A percentile compares a stretch with the other conserved stretches of the same genome.
These are phyloP conservation scores for Drosophila ficusphila DNA, from an alignment of 1,140 invertebrate genomes.

Conservation along the genomic window DNA sequence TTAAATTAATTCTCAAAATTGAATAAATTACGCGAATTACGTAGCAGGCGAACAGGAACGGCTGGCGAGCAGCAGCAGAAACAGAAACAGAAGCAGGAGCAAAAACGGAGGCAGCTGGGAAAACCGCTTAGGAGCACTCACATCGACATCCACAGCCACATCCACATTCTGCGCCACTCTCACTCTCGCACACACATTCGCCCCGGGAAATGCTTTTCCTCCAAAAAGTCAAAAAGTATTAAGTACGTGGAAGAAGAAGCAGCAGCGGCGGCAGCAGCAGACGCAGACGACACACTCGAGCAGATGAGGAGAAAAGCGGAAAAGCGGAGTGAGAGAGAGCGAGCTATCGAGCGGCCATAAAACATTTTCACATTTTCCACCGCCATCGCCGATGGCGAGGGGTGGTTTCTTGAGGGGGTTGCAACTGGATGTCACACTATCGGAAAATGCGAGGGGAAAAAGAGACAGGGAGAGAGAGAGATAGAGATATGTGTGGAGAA, in stretches of 20 bases:
- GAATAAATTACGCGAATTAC: slow-evolving; percentile 84
- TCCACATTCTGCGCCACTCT: slow-evolving; percentile 22
- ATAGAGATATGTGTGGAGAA: slow-evolving; percentile 59
- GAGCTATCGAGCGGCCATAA: slow-evolving; percentile 51
- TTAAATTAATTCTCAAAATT: slow-evolving; percentile 82
- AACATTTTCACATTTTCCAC: slow-evolving; percentile 79
- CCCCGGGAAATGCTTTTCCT: slow-evolving; percentile 75
- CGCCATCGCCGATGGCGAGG: slow-evolving; percentile 29
- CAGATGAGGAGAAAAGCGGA: slow-evolving; percentile 1
- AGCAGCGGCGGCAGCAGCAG: slow-evolving; percentile 48
- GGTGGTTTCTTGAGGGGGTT: slow-evolving; percentile 62
- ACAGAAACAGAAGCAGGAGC: slow-evolving; percentile 15
- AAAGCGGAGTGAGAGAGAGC: not conserved
- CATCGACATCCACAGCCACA: slow-evolving; percentile 20
- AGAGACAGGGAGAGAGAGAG: slow-evolving; percentile 14
- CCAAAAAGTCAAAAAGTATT: slow-evolving; percentile 80
- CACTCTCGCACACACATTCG: slow-evolving; percentile 19
- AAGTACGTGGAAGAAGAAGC: slow-evolving; percentile 64
- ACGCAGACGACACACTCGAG: slow-evolving; percentile 24
- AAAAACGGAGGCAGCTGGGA: slow-evolving; percentile 47
- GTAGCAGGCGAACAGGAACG: slow-evolving; percentile 77
- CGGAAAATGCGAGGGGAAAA: slow-evolving; percentile 53
- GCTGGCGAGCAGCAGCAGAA: slow-evolving; percentile 22
- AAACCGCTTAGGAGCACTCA: slow-evolving; percentile 67
- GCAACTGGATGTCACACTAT: slow-evolving; percentile 67